phyloP scores from a whole-genome alignment of 2,888 invertebrate species.

The Globia sparganii region DNA sequence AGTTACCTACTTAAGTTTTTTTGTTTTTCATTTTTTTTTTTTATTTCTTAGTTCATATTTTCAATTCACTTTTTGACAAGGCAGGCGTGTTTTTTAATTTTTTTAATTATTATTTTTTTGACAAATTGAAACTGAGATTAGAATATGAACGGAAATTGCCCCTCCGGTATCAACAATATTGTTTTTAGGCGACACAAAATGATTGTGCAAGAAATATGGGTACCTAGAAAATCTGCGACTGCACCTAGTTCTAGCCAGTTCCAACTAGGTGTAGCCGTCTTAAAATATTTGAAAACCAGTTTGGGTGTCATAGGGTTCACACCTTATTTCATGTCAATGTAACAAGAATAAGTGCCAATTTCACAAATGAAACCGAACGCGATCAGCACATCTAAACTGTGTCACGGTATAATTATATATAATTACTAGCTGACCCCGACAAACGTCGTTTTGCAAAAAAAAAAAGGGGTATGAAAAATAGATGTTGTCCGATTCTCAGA shows the following conservation, averaged over 20 bases:
- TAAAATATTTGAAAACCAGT: constrained; percentile 26
- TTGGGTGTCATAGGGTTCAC: background rate
- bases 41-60: too few species aligned
- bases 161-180: background rate
- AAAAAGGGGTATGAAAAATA: too few species aligned
- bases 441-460: too few species aligned
- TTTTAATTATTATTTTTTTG: too few species aligned
- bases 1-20: too few species aligned
- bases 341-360: background rate
- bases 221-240: constrained; percentile 8
- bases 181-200: constrained; percentile 7
- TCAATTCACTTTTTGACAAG: too few species aligned
- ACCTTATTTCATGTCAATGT: background rate
- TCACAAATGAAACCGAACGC: too few species aligned
- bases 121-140: background rate
- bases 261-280: constrained; percentile 13
- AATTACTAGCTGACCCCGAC: too few species aligned
- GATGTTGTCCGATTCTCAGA: too few species aligned
- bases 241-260: constrained; percentile 12
- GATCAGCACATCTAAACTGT: background rate
- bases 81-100: too few species aligned
- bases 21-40: too few species aligned
- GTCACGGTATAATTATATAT: too few species aligned
- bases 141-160: background rate
- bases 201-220: constrained; percentile 8